These are phyloP conservation scores for Diarsia rubi DNA, from an alignment of 2,888 invertebrate genomes.

Conservation along the genomic window DNA sequence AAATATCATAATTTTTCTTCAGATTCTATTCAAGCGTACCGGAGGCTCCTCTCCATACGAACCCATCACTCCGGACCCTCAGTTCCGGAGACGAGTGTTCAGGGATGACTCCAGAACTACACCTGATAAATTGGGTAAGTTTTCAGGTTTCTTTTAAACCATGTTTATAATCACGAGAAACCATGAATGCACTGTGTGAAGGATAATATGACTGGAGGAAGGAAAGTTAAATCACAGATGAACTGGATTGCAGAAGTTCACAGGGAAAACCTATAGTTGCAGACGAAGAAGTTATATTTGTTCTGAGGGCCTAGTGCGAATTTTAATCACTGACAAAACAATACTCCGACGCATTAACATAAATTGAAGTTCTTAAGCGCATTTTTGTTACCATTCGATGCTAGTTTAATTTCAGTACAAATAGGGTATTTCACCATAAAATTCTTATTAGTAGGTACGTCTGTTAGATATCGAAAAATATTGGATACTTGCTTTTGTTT, in stretches of 20 bases:
- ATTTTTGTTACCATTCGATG: not conserved
- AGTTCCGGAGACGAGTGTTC: slow-evolving; percentile 92
- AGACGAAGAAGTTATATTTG: not conserved
- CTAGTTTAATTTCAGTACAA: not conserved
- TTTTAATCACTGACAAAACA: not conserved
- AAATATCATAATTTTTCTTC: slow-evolving; percentile 38
- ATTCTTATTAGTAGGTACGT: no score
- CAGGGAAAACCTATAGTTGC: not conserved
- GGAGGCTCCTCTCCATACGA: slow-evolving; percentile 87
- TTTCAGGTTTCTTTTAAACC: not conserved
- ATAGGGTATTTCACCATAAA: not conserved
- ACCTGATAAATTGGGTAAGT: slow-evolving; percentile 89
- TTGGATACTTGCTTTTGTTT: no score
- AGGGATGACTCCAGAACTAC: slow-evolving; percentile 88
- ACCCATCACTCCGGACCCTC: slow-evolving; percentile 91
- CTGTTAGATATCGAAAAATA: no score
- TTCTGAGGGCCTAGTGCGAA: not conserved
- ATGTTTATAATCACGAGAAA: not conserved
- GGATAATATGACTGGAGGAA: no score
- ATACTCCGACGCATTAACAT: not conserved
- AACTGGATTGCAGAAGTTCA: not conserved
- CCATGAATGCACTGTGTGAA: no score
- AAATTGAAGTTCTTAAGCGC: no score
- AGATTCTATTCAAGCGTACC: slow-evolving; percentile 87
- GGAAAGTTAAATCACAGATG: no score